A percentile compares a stretch with the other conserved stretches of the same genome.
These are phyloP conservation scores for Aythya baeri DNA, from an alignment of 2,113 vertebrate species.

Conservation along the genomic window DNA sequence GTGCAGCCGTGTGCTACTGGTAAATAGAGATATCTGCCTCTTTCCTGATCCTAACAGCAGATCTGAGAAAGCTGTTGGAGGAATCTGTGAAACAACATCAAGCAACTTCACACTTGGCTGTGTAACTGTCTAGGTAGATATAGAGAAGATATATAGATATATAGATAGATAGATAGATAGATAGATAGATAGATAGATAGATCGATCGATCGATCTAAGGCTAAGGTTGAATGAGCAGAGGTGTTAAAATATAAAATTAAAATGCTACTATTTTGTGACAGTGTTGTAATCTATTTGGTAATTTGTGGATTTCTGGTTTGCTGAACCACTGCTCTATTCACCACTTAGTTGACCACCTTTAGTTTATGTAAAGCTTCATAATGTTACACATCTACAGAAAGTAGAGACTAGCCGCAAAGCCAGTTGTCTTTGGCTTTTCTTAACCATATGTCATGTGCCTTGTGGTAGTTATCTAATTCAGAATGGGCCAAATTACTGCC, in stretches of 20 bases:
- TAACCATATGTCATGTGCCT: not conserved
- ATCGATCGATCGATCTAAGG: not conserved
- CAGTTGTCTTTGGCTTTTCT: not conserved
- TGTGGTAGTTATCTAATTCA: not conserved
- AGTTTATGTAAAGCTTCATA: not conserved
- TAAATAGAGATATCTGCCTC: not conserved
- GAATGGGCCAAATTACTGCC: not conserved
- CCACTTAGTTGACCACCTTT: not conserved
- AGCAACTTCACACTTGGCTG: not conserved
- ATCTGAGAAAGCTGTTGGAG: not conserved
- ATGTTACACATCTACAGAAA: not conserved
- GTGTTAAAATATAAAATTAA: not conserved
- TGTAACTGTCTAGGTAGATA: not conserved
- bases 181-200: too few species aligned
- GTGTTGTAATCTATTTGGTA: not conserved
- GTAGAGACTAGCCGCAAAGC: not conserved
- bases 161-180: too few species aligned
- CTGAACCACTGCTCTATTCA: not conserved
- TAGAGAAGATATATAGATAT: not conserved
- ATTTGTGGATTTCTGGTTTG: not conserved
- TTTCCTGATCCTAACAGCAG: not conserved
- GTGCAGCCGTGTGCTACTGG: fast-evolving
- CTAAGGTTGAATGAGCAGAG: not conserved
- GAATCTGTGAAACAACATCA: not conserved
- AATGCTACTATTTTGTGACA: not conserved